Percentiles rank a stretch among this genome's conserved stretches.
Conservation (phyloP, 2,113 vertebrate species). For the Macroglossus sobrinus region DNA sequence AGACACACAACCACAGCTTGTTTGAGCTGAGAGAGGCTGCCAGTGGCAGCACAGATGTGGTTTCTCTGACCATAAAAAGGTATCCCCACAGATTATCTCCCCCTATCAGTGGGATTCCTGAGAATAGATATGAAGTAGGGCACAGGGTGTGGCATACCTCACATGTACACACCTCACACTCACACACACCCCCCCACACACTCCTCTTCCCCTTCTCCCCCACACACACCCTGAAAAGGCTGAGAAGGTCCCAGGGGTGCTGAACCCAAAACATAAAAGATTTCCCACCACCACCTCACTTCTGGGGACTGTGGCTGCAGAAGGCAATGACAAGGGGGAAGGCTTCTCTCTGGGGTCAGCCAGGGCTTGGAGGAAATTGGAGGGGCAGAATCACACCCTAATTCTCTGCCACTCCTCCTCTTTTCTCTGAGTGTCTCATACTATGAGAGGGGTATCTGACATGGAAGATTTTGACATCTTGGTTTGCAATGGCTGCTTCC, state of each 20-base stretch:
- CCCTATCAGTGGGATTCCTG: not conserved
- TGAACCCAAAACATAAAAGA: not conserved
- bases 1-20: not conserved
- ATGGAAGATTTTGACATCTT: not conserved
- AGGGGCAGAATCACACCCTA: not conserved
- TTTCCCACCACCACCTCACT: not conserved
- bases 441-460: not conserved
- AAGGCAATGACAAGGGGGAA: not conserved
- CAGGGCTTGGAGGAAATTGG: not conserved
- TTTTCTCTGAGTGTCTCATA: not conserved
- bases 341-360: not conserved
- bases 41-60: not conserved
- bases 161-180: not conserved
- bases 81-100: not conserved
- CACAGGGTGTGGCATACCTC: not conserved
- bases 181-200: no score
- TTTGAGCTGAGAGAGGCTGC: not conserved
- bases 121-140: not conserved
- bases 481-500: not conserved
- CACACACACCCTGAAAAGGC: not conserved
- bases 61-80: slow-evolving; percentile 35
- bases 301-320: not conserved
- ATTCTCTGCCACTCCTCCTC: not conserved
- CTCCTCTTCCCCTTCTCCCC: no score
- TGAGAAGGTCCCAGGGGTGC: not conserved